These are phyloP conservation scores for Diadromus collaris DNA, from an alignment of 2,888 invertebrate genomes.

Conservation along the genomic window DNA sequence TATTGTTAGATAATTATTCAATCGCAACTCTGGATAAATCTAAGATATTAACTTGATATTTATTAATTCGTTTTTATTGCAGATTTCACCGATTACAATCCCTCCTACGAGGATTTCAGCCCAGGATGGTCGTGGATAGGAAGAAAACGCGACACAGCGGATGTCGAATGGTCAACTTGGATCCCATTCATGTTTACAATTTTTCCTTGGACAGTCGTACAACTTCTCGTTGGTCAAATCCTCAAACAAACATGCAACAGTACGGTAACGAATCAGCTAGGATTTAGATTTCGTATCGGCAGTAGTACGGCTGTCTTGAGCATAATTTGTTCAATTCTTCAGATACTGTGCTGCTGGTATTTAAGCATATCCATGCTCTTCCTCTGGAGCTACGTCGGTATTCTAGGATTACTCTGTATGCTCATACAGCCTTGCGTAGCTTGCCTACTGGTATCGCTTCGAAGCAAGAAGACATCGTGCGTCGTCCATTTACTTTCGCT, in stretches of 20 bases:
- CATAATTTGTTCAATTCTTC: slow-evolving; percentile 65
- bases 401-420: slow-evolving; percentile 81
- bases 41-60: neutral
- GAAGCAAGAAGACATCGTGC: slow-evolving; percentile 82
- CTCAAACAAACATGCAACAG: slow-evolving; percentile 68
- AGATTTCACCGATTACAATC: slow-evolving; percentile 79
- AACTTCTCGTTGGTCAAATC: slow-evolving; percentile 82
- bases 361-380: slow-evolving; percentile 81
- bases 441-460: slow-evolving; percentile 80
- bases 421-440: slow-evolving; percentile 83
- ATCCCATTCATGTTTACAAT: slow-evolving; percentile 81
- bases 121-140: slow-evolving; percentile 83
- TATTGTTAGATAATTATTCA: slow-evolving; percentile 80
- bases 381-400: slow-evolving; percentile 80
- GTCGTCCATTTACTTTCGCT: slow-evolving; percentile 81
- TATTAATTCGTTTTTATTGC: neutral
- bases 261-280: slow-evolving; percentile 66
- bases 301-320: no score
- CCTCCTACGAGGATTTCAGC: slow-evolving; percentile 81
- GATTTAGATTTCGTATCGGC: neutral
- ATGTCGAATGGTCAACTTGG: slow-evolving; percentile 88
- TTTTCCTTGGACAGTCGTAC: slow-evolving; percentile 82
- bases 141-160: slow-evolving; percentile 85
- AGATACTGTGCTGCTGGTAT: slow-evolving; percentile 83
- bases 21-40: neutral